Base-by-base conservation (phyloP, 1,140 invertebrate genomes). In the Drosophila pruinosa region DNA sequence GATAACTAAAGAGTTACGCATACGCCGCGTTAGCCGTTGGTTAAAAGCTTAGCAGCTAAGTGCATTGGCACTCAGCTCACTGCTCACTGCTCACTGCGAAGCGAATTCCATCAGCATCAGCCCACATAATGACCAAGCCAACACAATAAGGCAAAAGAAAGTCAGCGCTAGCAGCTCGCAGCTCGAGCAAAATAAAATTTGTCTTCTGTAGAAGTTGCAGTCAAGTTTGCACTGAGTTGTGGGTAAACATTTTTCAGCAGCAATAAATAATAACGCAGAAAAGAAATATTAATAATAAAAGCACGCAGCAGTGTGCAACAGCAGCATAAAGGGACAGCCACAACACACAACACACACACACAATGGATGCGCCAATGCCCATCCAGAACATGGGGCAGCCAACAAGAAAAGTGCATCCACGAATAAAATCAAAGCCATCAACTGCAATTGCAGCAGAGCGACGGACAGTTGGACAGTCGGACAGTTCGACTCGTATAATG, bases 391-490 rank as follows among this genome's bases (percentile, higher is more conserved):
- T 24, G 43, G 39, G 43, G 72, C 67, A 67, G 64, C 69, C 78
- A 86, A 78, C 82, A 70, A 69, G 78, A 88, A 88, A 88, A 86
- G 82, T 88, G 78, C 82, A 86, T 82, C 78, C 83, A 88, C 82
- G 83, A 88, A 88, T 88, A 88, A 88, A 88, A 88, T 88, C 82
- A 88, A 88, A 88, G 78, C 82, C 82, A 88, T 88, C 82, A 88
- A 83, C 82, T 89, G 83, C 82, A 82, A 88, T 88, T 88, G 82
- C 61, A 76, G 77, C 62, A 67, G 61, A 19, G n/a, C 19, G 36
- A 12, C 14, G 14, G 58, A 45, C 53, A 59, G 36, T 3, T n/a
- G 41, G 38, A 7, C 21, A 19, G 36, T n/a, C 14, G 14, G 58
- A 45, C 53, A 59, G 36, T 3, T n/a, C 41, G 38, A 7, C 21